Evolutionary conservation across 2,113 vertebrate genomes (phyloP).

Genomic region (Camarhynchus parvulus): DNA sequence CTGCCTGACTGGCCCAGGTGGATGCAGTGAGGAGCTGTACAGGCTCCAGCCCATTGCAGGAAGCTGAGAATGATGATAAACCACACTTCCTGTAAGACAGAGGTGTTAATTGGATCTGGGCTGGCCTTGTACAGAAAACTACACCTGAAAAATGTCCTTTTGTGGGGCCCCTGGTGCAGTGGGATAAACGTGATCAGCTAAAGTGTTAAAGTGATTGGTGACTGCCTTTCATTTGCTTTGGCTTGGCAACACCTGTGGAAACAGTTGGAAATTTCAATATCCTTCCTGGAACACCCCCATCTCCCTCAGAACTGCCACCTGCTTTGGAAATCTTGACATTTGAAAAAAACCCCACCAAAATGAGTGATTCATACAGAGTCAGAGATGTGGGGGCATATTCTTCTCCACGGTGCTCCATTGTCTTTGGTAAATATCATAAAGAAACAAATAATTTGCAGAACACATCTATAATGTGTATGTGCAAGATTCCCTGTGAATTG

Average conservation of each 20-base stretch:
- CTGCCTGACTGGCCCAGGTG: constrained; percentile 60
- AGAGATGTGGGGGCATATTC: neutral
- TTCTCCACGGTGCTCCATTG: neutral
- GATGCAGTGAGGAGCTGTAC: constrained; percentile 51
- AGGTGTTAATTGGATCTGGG: neutral
- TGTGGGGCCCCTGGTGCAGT: neutral
- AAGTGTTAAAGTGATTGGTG: neutral
- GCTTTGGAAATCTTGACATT: constrained; percentile 17
- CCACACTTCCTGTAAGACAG: constrained; percentile 43
- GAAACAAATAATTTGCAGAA: neutral
- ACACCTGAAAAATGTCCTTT: neutral
- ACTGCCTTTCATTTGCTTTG: neutral
- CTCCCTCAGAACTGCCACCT: neutral
- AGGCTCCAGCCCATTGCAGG: constrained; percentile 26
- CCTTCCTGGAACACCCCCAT: neutral
- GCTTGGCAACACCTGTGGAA: neutral
- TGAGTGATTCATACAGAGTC: neutral
- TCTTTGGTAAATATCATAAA: neutral
- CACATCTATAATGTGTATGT: neutral
- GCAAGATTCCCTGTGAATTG: neutral
- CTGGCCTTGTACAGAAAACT: neutral
- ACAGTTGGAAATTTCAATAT: neutral
- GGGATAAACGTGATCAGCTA: neutral
- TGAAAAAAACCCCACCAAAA: neutral
- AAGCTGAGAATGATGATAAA: constrained; percentile 6